Evolutionary conservation across 2,888 invertebrate species (phyloP), one percentile per base, ranked within the genome.

Genomic region (Steinernema carpocapsae): DNA sequence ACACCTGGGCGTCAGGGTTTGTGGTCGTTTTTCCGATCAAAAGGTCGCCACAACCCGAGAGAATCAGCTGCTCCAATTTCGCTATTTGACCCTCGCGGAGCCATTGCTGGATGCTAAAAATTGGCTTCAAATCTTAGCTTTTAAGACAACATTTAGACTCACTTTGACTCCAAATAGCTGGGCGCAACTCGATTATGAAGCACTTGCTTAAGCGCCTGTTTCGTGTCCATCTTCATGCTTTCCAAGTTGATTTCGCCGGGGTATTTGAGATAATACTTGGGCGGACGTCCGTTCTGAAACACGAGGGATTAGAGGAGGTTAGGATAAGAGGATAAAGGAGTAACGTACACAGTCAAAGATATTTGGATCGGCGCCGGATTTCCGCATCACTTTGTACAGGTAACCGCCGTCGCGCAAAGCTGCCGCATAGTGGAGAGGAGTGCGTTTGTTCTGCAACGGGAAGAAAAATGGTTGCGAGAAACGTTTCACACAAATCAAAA

Each of bases 31-130:
- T 91, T 71, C 91, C 91, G 32, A 93, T 78, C n/a, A 87, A 76
- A 71, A 93, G 92, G 75, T 92, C 91, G 0, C 95, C 95, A 86
- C 94, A 93, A 0, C 95, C 85, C 12, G 84, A 84, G 0, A 86
- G 77, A 29, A 86, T 84, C 45, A 86, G 76, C 77, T 86, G 86
- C 71, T 86, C 86, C 52, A 86, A 73, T 73, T 86, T 86, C 37
- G 83, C 83, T 51, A 87, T 48, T 71, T 86, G 86, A 88, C 93
- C 92, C 88, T 95, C 94, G 88, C 95, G 94, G 84, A 95, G 94
- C 95, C 95, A 96, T 90, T 95, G 95, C 82, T 95, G 91, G 80
- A 96, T 94, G 87, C 82, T 80, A 83, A 82, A 42, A 79, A 80
- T 48, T 3, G 48, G 4, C 17, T 43, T 43, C 43, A 43, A 43